Conservation (phyloP, 2,888 invertebrate genomes). For the Acanthosepion pharaonis region DNA sequence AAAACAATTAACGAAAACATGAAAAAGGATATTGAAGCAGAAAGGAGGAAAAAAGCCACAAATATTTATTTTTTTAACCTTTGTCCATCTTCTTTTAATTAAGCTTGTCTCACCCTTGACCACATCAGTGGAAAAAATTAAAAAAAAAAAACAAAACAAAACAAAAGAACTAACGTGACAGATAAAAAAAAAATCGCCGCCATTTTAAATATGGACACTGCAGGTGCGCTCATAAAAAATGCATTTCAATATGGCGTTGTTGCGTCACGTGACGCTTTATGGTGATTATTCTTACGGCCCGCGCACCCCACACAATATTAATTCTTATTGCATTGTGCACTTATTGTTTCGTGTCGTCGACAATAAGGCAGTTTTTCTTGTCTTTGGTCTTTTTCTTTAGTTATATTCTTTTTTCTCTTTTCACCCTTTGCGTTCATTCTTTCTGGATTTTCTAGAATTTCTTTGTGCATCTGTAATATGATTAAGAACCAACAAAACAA, state of each 20-base stretch:
- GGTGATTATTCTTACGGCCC: not conserved
- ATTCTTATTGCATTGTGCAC: not conserved
- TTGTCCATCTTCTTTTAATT: not conserved
- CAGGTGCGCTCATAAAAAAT: not conserved
- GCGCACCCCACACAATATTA: not conserved
- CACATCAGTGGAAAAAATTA: not conserved
- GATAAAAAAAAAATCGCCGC: not conserved
- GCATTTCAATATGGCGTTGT: not conserved
- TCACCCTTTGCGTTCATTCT: not conserved
- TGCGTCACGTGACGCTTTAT: slow-evolving; percentile 7
- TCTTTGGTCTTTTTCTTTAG: no score
- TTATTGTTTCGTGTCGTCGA: not conserved
- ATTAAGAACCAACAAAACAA: not conserved
- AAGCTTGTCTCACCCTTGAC: not conserved
- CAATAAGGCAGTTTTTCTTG: not conserved
- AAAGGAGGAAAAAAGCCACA: not conserved
- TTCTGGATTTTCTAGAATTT: not conserved
- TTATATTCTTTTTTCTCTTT: not conserved
- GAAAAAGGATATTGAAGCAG: no score
- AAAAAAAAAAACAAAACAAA: not conserved
- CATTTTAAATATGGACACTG: slow-evolving; percentile 1
- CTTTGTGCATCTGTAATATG: not conserved
- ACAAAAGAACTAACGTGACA: not conserved
- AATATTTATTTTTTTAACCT: not conserved
- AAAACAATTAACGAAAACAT: no score